These are phyloP conservation scores for Oppia nitens DNA, from an alignment of 1,140 invertebrate species.

Conservation along the genomic window DNA sequence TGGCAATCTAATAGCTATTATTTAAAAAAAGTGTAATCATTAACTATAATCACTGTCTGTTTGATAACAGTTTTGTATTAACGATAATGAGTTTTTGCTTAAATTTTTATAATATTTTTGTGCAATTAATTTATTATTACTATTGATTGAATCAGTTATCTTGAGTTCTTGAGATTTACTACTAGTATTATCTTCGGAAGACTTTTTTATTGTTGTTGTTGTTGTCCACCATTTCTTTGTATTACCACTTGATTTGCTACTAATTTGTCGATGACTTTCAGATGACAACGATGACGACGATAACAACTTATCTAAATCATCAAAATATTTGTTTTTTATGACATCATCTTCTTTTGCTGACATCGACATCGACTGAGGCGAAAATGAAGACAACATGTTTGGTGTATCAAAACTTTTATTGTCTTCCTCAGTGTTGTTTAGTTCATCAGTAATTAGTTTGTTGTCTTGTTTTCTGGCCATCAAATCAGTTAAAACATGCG, in stretches of 20 bases:
- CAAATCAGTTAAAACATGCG: not conserved
- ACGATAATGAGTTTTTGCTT: not conserved
- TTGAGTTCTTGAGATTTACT: not conserved
- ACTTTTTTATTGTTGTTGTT: not conserved
- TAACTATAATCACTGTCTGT: too few species aligned
- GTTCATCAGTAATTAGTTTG: not conserved
- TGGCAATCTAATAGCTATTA: too few species aligned
- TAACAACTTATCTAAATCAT: not conserved
- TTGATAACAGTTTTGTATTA: not conserved
- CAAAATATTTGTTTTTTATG: not conserved
- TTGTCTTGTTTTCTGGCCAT: not conserved
- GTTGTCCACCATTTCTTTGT: not conserved
- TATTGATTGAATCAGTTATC: too few species aligned
- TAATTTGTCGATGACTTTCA: not conserved
- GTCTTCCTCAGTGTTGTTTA: not conserved
- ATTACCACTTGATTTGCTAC: not conserved
- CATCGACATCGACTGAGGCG: too few species aligned
- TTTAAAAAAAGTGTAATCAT: too few species aligned
- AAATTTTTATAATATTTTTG: not conserved
- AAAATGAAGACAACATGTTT: too few species aligned
- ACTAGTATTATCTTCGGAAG: not conserved
- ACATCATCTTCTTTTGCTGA: not conserved
- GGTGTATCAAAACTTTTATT: not conserved
- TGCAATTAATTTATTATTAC: not conserved
- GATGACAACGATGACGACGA: not conserved